Evolutionary conservation across 1,140 invertebrate genomes (phyloP).

Genomic region (Pseudobourletiella spinata): DNA sequence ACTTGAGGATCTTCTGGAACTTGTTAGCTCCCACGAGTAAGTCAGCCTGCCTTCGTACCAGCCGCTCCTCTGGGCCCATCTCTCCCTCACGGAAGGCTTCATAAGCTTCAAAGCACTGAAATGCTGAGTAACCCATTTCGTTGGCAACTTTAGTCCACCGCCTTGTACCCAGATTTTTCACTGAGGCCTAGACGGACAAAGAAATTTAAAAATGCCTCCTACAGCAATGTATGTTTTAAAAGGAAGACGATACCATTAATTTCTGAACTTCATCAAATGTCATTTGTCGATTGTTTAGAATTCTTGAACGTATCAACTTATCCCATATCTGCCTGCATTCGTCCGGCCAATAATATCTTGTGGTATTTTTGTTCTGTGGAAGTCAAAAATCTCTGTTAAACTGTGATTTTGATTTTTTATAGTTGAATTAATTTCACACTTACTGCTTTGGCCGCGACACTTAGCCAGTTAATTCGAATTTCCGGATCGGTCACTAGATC

Average conservation of each 20-base stretch:
- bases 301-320: too few relatives aligned
- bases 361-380: too few relatives aligned
- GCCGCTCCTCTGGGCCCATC: background rate
- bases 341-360: too few relatives aligned
- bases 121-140: background rate
- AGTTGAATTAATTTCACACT: too few relatives aligned
- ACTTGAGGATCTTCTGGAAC: background rate
- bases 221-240: too few relatives aligned
- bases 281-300: background rate
- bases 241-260: too few relatives aligned
- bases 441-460: background rate
- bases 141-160: background rate
- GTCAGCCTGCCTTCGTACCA: background rate
- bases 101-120: constrained; percentile 7
- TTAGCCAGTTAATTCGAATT: background rate
- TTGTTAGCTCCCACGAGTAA: background rate
- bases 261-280: background rate
- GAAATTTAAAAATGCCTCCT: too few relatives aligned
- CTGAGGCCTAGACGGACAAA: background rate
- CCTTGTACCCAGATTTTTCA: background rate
- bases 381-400: too few relatives aligned
- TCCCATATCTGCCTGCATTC: background rate
- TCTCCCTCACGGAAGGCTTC: background rate
- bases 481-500: background rate
- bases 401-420: too few relatives aligned